Evolutionary conservation across 2,888 invertebrate genomes (phyloP).

Genomic region (Tachystola acroxantha): DNA sequence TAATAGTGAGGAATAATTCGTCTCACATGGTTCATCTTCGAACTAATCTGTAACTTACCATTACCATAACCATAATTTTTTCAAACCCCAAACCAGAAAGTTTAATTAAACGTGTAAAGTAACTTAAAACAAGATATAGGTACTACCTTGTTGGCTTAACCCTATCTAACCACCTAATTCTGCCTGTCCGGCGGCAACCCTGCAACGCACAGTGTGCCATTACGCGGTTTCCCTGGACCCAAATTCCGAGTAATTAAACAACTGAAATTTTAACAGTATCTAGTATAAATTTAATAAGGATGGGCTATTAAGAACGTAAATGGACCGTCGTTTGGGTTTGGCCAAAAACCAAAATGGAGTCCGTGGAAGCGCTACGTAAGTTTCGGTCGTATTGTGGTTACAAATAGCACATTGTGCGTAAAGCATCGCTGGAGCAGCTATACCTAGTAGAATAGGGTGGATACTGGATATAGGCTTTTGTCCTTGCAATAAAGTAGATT

Average conservation of each 20-base stretch:
- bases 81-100: too few species aligned
- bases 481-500: conserved; percentile 2
- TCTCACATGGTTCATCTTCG: too few species aligned
- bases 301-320: conserved; percentile 65
- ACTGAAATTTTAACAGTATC: conserved; percentile 71
- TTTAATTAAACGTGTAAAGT: too few species aligned
- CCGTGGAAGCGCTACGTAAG: conserved; percentile 39
- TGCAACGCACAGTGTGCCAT: conserved; percentile 39
- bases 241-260: conserved; percentile 72
- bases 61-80: too few species aligned
- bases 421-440: background rate
- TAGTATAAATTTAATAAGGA: conserved; percentile 74
- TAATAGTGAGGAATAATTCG: too few species aligned
- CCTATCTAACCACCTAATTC: conserved; percentile 57
- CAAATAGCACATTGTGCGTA: conserved; percentile 6
- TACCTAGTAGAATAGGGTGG: background rate
- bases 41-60: too few species aligned
- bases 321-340: conserved; percentile 65
- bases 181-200: conserved; percentile 23
- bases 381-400: conserved; percentile 21
- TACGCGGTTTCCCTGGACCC: conserved; percentile 58
- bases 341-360: conserved; percentile 68
- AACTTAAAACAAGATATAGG: too few species aligned
- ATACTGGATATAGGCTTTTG: background rate
- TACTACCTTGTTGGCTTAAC: conserved; percentile 34